Conservation (phyloP, 1,140 invertebrate genomes). For the Phocides pigmalion region DNA sequence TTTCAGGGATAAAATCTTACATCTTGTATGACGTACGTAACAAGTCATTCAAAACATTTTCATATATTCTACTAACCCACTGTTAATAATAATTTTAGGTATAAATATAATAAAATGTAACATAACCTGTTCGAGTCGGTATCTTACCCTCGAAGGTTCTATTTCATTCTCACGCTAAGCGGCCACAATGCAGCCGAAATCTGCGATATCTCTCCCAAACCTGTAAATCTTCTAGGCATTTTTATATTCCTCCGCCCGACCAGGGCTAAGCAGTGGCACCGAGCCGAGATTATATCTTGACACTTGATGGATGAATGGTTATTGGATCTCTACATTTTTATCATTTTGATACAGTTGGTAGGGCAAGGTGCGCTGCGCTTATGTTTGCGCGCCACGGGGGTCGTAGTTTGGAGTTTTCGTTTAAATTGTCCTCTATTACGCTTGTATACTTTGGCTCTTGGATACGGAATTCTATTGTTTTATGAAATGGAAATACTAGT, state of each 20-base stretch:
- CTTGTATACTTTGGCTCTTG: neutral
- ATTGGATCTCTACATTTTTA: constrained; percentile 85
- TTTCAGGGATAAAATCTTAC: no score
- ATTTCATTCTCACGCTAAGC: constrained; percentile 50
- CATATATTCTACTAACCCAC: no score
- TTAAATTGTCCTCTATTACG: neutral
- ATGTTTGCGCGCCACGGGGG: constrained; percentile 25
- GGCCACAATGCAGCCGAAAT: constrained; percentile 69
- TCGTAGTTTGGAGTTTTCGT: constrained; percentile 11
- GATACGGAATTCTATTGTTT: no score
- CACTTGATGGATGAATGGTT: constrained; percentile 85
- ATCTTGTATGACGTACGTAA: no score
- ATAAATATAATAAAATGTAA: neutral
- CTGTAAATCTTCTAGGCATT: constrained; percentile 81
- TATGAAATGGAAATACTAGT: no score
- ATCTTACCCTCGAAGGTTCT: constrained; percentile 13
- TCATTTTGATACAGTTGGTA: constrained; percentile 82
- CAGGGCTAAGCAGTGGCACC: constrained; percentile 77
- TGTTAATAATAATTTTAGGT: neutral
- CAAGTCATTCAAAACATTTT: no score
- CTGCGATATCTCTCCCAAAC: constrained; percentile 72
- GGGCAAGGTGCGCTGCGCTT: constrained; percentile 48
- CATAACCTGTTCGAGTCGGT: constrained; percentile 7
- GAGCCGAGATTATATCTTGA: constrained; percentile 83
- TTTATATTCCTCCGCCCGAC: constrained; percentile 75